These are phyloP conservation scores for Allobates femoralis DNA, from an alignment of 2,797 vertebrate species.

Conservation along the genomic window DNA sequence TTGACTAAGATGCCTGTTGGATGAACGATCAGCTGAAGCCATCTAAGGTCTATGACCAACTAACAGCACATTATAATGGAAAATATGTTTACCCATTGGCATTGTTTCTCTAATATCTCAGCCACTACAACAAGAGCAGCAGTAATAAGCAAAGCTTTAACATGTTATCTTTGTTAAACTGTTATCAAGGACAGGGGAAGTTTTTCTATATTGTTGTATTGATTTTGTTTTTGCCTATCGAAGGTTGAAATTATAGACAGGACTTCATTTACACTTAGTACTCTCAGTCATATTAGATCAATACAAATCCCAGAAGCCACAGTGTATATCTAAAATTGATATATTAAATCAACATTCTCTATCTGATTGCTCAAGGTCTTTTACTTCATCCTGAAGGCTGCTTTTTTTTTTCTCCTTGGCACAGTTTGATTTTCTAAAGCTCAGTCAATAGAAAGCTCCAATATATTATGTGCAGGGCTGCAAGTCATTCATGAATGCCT, in stretches of 20 bases:
- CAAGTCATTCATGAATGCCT: conserved; percentile 55
- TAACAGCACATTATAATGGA: not conserved
- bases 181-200: not conserved
- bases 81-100: not conserved
- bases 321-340: conserved; percentile 24
- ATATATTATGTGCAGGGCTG: conserved; percentile 48
- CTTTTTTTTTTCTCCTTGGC: conserved; percentile 37
- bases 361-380: conserved; percentile 35
- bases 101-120: not conserved
- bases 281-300: conserved; percentile 18
- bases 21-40: too few species aligned
- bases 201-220: not conserved
- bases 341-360: conserved; percentile 29
- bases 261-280: conserved; percentile 22
- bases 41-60: too few species aligned
- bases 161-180: not conserved
- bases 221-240: conserved; percentile 16
- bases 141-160: not conserved
- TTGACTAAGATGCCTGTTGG: too few species aligned
- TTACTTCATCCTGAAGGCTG: conserved; percentile 16
- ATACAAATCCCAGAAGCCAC: conserved; percentile 27
- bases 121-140: not conserved
- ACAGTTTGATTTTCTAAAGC: conserved; percentile 43
- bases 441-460: conserved; percentile 51
- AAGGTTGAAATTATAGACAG: conserved; percentile 23